Conservation (phyloP, 2,113 vertebrate species). For the Atherinomorus stipes region DNA sequence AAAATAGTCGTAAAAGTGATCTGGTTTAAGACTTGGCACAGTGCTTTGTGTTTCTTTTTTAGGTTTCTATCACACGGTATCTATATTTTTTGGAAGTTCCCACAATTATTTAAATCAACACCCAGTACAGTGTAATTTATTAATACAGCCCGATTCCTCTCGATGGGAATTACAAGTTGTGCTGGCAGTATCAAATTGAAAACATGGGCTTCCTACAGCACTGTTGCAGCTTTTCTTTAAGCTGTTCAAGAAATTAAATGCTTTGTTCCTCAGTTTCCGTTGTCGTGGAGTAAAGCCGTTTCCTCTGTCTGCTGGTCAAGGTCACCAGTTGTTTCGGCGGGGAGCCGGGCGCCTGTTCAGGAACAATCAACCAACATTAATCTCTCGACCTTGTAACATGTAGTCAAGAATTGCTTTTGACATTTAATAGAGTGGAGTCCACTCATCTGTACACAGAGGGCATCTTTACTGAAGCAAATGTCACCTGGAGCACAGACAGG, state of each 20-base stretch:
- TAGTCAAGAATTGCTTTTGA: slow-evolving; percentile 7
- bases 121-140: neutral
- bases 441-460: neutral
- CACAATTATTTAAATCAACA: neutral
- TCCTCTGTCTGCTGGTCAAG: slow-evolving; percentile 23
- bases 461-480: neutral
- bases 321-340: slow-evolving; percentile 81
- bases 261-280: slow-evolving; percentile 19
- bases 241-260: neutral
- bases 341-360: slow-evolving; percentile 84
- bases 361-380: slow-evolving; percentile 77
- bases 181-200: neutral
- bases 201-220: neutral
- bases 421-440: slow-evolving; percentile 6
- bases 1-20: too few species aligned
- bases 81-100: neutral
- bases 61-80: too few species aligned
- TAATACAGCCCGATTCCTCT: neutral
- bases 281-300: slow-evolving; percentile 16
- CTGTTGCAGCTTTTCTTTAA: neutral
- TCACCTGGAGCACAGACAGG: neutral
- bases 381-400: slow-evolving; percentile 15
- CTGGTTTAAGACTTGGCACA: too few species aligned
- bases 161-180: neutral
- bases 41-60: too few species aligned